phyloP scores from a whole-genome alignment of 2,888 invertebrate species.

The Drosophila neotestacea region DNA sequence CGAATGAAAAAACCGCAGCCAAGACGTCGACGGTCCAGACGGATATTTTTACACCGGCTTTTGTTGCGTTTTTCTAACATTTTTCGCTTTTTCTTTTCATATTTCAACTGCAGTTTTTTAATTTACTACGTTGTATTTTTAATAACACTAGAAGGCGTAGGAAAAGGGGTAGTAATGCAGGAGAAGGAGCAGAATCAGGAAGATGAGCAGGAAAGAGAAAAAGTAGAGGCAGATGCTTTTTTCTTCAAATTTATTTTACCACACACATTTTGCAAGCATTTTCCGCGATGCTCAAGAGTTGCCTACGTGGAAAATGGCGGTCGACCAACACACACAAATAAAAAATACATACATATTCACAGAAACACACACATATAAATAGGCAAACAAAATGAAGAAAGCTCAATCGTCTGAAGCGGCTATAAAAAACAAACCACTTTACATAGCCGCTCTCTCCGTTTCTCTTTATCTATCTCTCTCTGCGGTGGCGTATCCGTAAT shows the following conservation, averaged over 20 bases:
- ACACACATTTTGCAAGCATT: slow-evolving; percentile 48
- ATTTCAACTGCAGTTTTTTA: slow-evolving; percentile 49
- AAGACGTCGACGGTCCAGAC: slow-evolving; percentile 48
- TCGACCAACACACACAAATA: slow-evolving; percentile 33
- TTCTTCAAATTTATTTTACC: slow-evolving; percentile 32
- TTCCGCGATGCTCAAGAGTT: slow-evolving; percentile 56
- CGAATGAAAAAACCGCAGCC: slow-evolving; percentile 44
- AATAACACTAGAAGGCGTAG: slow-evolving; percentile 50
- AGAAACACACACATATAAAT: not conserved
- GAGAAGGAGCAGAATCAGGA: slow-evolving; percentile 5
- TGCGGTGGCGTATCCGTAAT: slow-evolving; percentile 65
- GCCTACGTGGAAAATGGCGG: slow-evolving; percentile 68
- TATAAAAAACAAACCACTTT: slow-evolving; percentile 62
- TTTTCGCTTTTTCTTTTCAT: slow-evolving; percentile 30
- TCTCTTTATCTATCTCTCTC: slow-evolving; percentile 11
- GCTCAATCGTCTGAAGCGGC: slow-evolving; percentile 68
- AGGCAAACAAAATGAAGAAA: slow-evolving; percentile 64
- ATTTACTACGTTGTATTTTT: slow-evolving; percentile 71
- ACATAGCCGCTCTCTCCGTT: slow-evolving; percentile 37
- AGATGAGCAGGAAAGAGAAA: not conserved
- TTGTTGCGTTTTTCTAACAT: slow-evolving; percentile 64
- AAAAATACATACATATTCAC: not conserved
- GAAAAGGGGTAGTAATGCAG: not conserved
- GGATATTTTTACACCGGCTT: slow-evolving; percentile 35
- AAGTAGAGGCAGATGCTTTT: slow-evolving; percentile 33